Conservation (phyloP, 2,888 invertebrate genomes). For the Dryocosmus kuriphilus region DNA sequence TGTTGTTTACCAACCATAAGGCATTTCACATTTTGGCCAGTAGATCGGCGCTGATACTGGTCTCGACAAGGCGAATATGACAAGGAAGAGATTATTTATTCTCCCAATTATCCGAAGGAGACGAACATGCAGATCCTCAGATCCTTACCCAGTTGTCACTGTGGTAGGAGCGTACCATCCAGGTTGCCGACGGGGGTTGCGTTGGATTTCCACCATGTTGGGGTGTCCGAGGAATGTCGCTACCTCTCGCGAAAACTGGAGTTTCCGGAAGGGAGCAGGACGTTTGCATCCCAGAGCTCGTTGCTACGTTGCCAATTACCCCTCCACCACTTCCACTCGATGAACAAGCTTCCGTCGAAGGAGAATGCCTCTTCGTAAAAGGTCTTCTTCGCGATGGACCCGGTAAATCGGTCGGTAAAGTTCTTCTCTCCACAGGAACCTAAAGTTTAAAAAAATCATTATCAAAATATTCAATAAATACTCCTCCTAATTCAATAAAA, state of each 20-base stretch:
- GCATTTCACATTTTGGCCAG: no score
- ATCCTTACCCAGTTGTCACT: constrained; percentile 73
- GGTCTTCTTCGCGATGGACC: constrained; percentile 79
- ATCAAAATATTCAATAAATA: constrained; percentile 16
- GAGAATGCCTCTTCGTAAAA: constrained; percentile 76
- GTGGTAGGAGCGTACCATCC: constrained; percentile 76
- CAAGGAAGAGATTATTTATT: no score
- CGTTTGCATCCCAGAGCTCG: constrained; percentile 83
- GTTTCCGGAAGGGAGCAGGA: constrained; percentile 94
- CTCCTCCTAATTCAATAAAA: background rate
- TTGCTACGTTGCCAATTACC: constrained; percentile 80
- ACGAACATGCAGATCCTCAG: background rate
- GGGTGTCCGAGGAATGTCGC: constrained; percentile 91
- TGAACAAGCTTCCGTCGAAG: constrained; percentile 90
- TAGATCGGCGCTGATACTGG: no score
- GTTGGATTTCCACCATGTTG: constrained; percentile 80
- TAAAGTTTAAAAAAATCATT: constrained; percentile 54
- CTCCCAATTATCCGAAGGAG: background rate
- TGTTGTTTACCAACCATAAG: no score
- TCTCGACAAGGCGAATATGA: no score
- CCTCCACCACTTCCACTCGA: constrained; percentile 90
- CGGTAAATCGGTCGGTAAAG: constrained; percentile 85
- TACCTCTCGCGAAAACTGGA: constrained; percentile 90
- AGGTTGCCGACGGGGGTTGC: constrained; percentile 73
- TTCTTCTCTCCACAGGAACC: constrained; percentile 82